Percentiles rank a stretch among this genome's conserved stretches.
These are phyloP conservation scores for Enteromius afrohamiltoni DNA, from an alignment of 2,797 vertebrate genomes.

Conservation along the genomic window DNA sequence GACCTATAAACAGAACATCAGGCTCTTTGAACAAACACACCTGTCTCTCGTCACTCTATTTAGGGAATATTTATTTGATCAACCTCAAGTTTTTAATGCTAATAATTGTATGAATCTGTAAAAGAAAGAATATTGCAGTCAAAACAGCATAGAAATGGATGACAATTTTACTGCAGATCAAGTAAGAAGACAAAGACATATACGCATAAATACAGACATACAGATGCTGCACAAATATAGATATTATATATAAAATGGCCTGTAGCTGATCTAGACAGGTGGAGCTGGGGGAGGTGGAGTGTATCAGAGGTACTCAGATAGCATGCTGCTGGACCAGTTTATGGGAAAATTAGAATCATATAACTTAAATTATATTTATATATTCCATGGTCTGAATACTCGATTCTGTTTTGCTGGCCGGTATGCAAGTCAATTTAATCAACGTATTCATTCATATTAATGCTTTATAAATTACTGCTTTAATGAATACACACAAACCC, in stretches of 20 bases:
- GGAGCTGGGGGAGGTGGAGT: neutral
- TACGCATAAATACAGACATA: too few relatives aligned
- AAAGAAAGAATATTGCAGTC: neutral
- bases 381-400: too few relatives aligned
- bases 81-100: neutral
- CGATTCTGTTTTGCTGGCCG: too few relatives aligned
- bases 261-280: neutral
- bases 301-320: neutral
- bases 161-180: neutral
- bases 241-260: neutral
- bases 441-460: too few relatives aligned
- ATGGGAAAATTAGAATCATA: neutral
- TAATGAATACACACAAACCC: neutral
- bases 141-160: neutral
- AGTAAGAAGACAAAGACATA: too few relatives aligned
- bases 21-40: conserved; percentile 10
- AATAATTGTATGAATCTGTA: neutral
- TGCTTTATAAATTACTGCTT: too few relatives aligned
- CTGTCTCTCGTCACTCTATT: neutral
- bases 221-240: neutral
- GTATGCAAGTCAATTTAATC: too few relatives aligned
- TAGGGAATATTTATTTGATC: neutral
- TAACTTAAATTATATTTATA: neutral
- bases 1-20: conserved; percentile 22
- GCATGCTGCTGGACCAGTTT: neutral